Evolutionary conservation across 2,113 vertebrate species (phyloP).

Genomic region (Cebidichthys violaceus): DNA sequence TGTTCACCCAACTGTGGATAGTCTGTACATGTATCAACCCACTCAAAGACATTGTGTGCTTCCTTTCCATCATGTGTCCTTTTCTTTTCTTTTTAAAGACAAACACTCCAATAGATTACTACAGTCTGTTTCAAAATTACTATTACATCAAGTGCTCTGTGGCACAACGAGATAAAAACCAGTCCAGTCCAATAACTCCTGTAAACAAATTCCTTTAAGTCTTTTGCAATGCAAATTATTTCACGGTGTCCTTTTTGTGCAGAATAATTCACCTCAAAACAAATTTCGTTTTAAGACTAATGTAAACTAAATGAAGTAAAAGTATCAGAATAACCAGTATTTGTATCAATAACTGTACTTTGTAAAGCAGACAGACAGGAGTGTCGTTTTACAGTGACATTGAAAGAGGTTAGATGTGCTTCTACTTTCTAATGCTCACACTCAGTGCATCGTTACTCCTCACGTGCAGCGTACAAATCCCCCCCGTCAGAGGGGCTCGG

Average conservation of each 20-base stretch:
- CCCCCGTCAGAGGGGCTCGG: slow-evolving; percentile 60
- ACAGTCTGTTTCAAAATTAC: neutral
- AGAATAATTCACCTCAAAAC: slow-evolving; percentile 25
- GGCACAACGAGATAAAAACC: neutral
- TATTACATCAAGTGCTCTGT: neutral
- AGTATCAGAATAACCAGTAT: neutral
- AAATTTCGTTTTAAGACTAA: neutral
- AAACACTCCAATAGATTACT: neutral
- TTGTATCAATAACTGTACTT: neutral
- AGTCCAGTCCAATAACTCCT: neutral
- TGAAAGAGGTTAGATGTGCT: neutral
- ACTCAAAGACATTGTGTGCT: neutral
- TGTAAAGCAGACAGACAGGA: neutral
- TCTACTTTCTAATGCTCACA: neutral
- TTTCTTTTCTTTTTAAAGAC: neutral
- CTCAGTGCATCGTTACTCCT: slow-evolving; percentile 19
- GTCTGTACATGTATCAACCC: neutral
- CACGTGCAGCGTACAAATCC: neutral
- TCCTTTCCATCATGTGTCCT: neutral
- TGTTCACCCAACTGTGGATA: neutral
- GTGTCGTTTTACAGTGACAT: neutral
- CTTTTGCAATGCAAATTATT: slow-evolving; percentile 23
- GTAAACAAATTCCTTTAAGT: neutral
- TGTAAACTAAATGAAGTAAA: neutral
- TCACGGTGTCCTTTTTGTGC: slow-evolving; percentile 2